These are phyloP conservation scores for Opisthograptis luteolata DNA, from an alignment of 2,888 invertebrate genomes.

Conservation along the genomic window DNA sequence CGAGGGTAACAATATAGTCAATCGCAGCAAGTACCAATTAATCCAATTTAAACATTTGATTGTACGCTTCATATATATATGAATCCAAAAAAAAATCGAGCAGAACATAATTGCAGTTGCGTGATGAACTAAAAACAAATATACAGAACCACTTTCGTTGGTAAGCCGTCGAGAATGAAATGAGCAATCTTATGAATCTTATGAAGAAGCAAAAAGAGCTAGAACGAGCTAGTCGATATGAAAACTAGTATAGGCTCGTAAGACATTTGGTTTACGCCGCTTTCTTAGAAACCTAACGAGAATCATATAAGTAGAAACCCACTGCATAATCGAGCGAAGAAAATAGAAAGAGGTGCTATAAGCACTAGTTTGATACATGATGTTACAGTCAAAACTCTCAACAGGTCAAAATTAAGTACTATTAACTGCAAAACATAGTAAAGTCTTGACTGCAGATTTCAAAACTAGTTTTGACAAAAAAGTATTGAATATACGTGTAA, in stretches of 20 bases:
- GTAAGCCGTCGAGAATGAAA: slow-evolving; percentile 12
- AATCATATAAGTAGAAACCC: slow-evolving; percentile 3
- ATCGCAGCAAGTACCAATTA: slow-evolving; percentile 52
- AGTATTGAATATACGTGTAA: too few relatives aligned
- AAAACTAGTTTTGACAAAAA: too few relatives aligned
- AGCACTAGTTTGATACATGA: background rate
- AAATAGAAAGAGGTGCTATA: background rate
- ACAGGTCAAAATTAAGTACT: too few relatives aligned
- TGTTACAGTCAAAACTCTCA: too few relatives aligned
- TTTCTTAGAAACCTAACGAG: slow-evolving; percentile 23
- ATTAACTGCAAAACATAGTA: too few relatives aligned
- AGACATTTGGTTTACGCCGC: slow-evolving; percentile 18
- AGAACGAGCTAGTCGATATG: slow-evolving; percentile 15
- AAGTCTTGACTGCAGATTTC: too few relatives aligned
- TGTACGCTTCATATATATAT: slow-evolving; percentile 41
- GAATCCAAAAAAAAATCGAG: slow-evolving; percentile 41
- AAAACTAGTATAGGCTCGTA: slow-evolving; percentile 14
- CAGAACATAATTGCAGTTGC: slow-evolving; percentile 44
- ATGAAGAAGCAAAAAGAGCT: too few relatives aligned
- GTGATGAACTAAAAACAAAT: slow-evolving; percentile 56
- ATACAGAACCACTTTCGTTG: slow-evolving; percentile 43
- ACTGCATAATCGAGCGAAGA: background rate
- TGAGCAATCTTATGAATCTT: slow-evolving; percentile 13
- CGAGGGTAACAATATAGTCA: slow-evolving; percentile 49
- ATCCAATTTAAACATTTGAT: slow-evolving; percentile 50